Evolutionary conservation across 2,888 invertebrate species (phyloP).

Genomic region (Drosophila gaucha): DNA sequence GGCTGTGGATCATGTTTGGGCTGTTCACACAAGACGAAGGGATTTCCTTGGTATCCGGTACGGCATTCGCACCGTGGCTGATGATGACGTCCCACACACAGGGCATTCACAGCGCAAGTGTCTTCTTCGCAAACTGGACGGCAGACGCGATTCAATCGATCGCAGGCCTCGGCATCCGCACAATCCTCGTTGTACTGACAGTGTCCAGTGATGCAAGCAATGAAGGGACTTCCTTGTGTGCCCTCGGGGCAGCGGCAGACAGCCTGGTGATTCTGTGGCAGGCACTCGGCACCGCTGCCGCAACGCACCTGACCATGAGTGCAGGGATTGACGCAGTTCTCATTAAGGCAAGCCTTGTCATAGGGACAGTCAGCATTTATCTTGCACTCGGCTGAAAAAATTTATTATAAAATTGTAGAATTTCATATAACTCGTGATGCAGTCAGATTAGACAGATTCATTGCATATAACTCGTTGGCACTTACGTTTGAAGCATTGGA

Average conservation of each 20-base stretch:
- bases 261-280: constrained; percentile 90
- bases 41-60: constrained; percentile 91
- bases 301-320: constrained; percentile 88
- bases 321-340: constrained; percentile 93
- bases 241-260: constrained; percentile 94
- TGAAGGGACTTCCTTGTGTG: constrained; percentile 92
- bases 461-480: constrained; percentile 29
- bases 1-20: constrained; percentile 85
- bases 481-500: constrained; percentile 94
- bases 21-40: constrained; percentile 89
- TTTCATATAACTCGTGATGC: too few species aligned
- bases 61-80: constrained; percentile 92
- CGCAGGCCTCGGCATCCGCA: constrained; percentile 93
- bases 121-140: constrained; percentile 93
- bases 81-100: constrained; percentile 91
- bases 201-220: constrained; percentile 92
- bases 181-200: constrained; percentile 96
- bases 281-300: constrained; percentile 92
- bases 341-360: constrained; percentile 91
- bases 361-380: constrained; percentile 92
- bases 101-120: constrained; percentile 91
- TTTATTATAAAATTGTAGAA: too few species aligned
- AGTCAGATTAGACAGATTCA: not conserved
- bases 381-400: constrained; percentile 90
- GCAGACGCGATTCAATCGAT: constrained; percentile 92